A percentile compares a stretch with the other conserved stretches of the same genome.
phyloP scores from a whole-genome alignment of 1,140 invertebrate genomes.

The Drosophila nikananu region DNA sequence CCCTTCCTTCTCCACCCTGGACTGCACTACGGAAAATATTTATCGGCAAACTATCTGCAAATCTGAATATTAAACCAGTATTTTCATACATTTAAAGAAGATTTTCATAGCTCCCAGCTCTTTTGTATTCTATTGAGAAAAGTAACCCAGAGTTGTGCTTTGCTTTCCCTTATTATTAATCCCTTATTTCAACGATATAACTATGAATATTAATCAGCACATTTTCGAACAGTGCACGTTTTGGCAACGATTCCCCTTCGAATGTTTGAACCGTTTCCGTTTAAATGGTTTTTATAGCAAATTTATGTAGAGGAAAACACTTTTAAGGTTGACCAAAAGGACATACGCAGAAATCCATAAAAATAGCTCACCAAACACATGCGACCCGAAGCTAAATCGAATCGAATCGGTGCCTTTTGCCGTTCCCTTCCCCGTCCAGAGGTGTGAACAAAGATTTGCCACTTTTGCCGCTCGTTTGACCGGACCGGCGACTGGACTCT shows the following conservation, averaged over 20 bases:
- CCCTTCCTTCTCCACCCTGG: not conserved
- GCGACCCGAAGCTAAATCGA: slow-evolving; percentile 37
- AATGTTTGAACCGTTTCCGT: slow-evolving; percentile 81
- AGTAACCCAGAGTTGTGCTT: not conserved
- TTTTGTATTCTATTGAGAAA: not conserved
- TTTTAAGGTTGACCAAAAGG: slow-evolving; percentile 75
- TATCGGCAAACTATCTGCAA: not conserved
- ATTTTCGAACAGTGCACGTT: slow-evolving; percentile 36
- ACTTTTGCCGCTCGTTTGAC: slow-evolving; percentile 78
- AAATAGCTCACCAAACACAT: slow-evolving; percentile 73
- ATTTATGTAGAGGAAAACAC: slow-evolving; percentile 84
- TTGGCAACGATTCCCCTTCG: slow-evolving; percentile 67
- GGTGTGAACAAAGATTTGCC: slow-evolving; percentile 83
- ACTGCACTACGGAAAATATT: slow-evolving; percentile 7
- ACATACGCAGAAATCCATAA: slow-evolving; percentile 81
- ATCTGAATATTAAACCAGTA: not conserved
- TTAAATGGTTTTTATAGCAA: slow-evolving; percentile 84
- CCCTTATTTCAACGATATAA: no score
- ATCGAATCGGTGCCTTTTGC: slow-evolving; percentile 3
- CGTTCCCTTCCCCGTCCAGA: slow-evolving; percentile 16
- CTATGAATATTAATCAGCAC: not conserved
- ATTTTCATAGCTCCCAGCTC: not conserved
- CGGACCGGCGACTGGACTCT: slow-evolving; percentile 28
- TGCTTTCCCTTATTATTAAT: not conserved
- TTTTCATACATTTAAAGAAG: not conserved